Evolutionary conservation across 1,140 invertebrate genomes (phyloP), one percentile per base, ranked within the genome.

Genomic region (Drosophila pseudoananassae): DNA sequence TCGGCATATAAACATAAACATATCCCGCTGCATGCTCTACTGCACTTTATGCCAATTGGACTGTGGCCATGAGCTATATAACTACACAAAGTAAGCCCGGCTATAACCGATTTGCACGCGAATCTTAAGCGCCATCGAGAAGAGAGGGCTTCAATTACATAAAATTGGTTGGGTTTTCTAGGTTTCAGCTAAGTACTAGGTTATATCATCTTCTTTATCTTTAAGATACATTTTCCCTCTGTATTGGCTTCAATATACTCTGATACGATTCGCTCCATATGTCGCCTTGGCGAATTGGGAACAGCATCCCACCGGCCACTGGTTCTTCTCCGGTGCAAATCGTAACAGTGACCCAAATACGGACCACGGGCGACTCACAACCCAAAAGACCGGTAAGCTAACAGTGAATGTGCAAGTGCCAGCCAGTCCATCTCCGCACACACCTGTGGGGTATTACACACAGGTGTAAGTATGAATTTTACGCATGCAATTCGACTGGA

Each of bases 281-380:
- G 72, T 75, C 71, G 72, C 60, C 12, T 49, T 14, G 17, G 31
- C 63, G 53, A 82, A 87, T 81, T 78, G 64, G 83, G 75, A 74
- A 83, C 82, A 76, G 73, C 54, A 31, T 52, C 69, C 51, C 15
- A n/a, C 17, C 52, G 31, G 23, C 40, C 49, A 29, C 43, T 25
- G 31, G 53, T 10, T 43, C 46, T 33, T 36, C 36, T 14, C 33
- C 64, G 45, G 63, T 61, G 84, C 68, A 79, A 88, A 88, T 73
- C 83, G 84, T 88, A 89, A 88, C 84, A 88, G 83, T 88, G 83
- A 88, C 83, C 83, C 84, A 88, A 88, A 88, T 88, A 88, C 20
- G 20, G 20, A 20, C 20, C 20, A 69, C 71, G 27, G 38, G 49
- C 77, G 58, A 40, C 43, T 17, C 5, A 17, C 6, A 10, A 76